phyloP scores from a whole-genome alignment of 2,797 vertebrate species.

The Pygocentrus nattereri region DNA sequence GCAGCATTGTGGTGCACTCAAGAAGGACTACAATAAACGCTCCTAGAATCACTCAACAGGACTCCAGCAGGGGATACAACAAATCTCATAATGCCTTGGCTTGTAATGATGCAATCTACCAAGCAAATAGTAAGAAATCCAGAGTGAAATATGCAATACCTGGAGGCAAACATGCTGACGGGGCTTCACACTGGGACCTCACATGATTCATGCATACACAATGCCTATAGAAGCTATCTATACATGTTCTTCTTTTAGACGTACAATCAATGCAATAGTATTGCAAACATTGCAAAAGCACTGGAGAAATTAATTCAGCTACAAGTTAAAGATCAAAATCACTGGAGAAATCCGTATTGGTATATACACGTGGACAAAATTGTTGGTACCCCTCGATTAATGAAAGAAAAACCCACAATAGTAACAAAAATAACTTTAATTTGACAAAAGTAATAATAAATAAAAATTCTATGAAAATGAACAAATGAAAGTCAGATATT shows the following conservation, averaged over 20 bases:
- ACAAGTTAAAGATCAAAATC: not conserved
- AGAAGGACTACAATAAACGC: constrained; percentile 38
- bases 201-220: constrained; percentile 1
- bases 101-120: constrained; percentile 26
- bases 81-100: constrained; percentile 39
- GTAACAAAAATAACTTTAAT: no score
- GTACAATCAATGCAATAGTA: not conserved
- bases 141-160: not conserved
- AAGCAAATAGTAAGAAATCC: constrained; percentile 26
- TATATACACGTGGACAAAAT: no score
- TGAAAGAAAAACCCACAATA: no score
- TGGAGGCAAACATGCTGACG: not conserved
- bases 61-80: constrained; percentile 33
- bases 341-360: not conserved
- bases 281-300: not conserved
- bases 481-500: no score
- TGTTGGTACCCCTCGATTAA: no score
- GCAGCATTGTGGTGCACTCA: constrained; percentile 27
- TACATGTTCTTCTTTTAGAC: not conserved
- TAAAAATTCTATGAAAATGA: no score
- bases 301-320: not conserved
- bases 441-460: no score
- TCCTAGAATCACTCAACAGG: constrained; percentile 19
- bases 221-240: not conserved
- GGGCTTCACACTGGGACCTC: not conserved